These are phyloP conservation scores for Aspidiotus rigidus DNA, from an alignment of 2,888 invertebrate species.

Conservation along the genomic window DNA sequence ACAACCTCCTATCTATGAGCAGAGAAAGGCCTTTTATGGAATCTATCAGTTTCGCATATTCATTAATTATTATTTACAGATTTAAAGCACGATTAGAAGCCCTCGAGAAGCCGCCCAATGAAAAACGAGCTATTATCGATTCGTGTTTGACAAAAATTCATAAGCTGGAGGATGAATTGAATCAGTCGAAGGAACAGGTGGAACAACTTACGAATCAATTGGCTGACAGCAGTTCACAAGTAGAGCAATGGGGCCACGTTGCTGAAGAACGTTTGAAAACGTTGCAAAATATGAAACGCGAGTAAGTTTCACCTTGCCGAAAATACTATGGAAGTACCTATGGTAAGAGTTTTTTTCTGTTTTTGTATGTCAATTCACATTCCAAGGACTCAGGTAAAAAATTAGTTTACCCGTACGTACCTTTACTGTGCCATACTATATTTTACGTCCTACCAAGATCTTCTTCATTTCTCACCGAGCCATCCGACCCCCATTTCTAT, in stretches of 20 bases:
- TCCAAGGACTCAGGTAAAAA: too few relatives aligned
- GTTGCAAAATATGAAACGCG: slow-evolving; percentile 53
- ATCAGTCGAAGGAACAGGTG: slow-evolving; percentile 47
- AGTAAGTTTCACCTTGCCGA: slow-evolving; percentile 38
- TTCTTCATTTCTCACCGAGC: too few relatives aligned
- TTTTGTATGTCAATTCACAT: too few relatives aligned
- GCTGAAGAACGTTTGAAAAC: slow-evolving; percentile 50
- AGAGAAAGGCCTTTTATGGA: too few relatives aligned
- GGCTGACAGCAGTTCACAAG: slow-evolving; percentile 47
- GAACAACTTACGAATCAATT: slow-evolving; percentile 49
- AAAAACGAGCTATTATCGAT: slow-evolving; percentile 42
- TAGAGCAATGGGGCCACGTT: slow-evolving; percentile 57
- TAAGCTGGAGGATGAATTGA: slow-evolving; percentile 51
- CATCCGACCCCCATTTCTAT: too few relatives aligned
- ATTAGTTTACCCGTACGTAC: too few relatives aligned
- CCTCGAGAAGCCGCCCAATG: slow-evolving; percentile 25
- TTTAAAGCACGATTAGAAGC: slow-evolving; percentile 16
- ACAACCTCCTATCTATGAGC: too few relatives aligned
- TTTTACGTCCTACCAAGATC: too few relatives aligned
- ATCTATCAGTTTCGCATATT: too few relatives aligned
- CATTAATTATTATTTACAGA: slow-evolving; percentile 8
- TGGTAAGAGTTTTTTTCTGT: too few relatives aligned
- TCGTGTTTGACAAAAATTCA: slow-evolving; percentile 46
- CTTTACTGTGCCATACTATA: too few relatives aligned
- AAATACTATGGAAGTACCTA: too few relatives aligned